These are phyloP conservation scores for Polyommatus iphigenia DNA, from an alignment of 2,888 invertebrate species.

Conservation along the genomic window DNA sequence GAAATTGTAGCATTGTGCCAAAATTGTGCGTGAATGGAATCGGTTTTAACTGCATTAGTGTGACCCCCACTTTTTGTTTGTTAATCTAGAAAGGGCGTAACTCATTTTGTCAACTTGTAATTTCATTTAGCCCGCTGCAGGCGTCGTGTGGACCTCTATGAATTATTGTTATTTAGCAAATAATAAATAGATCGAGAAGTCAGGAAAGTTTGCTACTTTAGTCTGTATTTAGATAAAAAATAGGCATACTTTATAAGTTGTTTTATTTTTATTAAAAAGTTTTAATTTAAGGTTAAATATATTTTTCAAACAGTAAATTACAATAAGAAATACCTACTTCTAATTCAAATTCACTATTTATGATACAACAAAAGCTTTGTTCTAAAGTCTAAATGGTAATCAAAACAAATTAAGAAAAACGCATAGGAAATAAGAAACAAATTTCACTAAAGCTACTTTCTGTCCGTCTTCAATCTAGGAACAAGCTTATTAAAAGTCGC, in stretches of 20 bases:
- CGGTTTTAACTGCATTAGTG: conserved; percentile 75
- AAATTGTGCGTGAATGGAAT: conserved; percentile 72
- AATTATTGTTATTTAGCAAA: conserved; percentile 59
- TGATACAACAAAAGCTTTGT: background rate
- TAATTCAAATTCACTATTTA: background rate
- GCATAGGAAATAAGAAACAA: background rate
- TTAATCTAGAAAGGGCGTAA: conserved; percentile 80
- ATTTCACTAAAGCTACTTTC: background rate
- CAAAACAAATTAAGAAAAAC: background rate
- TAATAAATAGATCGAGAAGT: too few species aligned
- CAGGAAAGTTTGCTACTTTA: too few species aligned
- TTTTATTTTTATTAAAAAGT: too few species aligned
- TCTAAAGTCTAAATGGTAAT: background rate
- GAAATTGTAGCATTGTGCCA: conserved; percentile 74
- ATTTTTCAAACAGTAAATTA: too few species aligned
- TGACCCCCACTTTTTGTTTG: conserved; percentile 80
- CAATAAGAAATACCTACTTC: too few species aligned
- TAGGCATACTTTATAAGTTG: too few species aligned
- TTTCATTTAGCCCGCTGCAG: conserved; percentile 69
- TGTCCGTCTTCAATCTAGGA: background rate
- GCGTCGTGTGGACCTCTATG: conserved; percentile 59
- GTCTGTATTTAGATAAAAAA: too few species aligned
- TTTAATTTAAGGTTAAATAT: too few species aligned
- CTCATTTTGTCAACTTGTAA: conserved; percentile 79
- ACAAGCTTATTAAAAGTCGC: conserved; percentile 6